Conservation (phyloP, 2,797 vertebrate species). For the Pangasius djambal region DNA sequence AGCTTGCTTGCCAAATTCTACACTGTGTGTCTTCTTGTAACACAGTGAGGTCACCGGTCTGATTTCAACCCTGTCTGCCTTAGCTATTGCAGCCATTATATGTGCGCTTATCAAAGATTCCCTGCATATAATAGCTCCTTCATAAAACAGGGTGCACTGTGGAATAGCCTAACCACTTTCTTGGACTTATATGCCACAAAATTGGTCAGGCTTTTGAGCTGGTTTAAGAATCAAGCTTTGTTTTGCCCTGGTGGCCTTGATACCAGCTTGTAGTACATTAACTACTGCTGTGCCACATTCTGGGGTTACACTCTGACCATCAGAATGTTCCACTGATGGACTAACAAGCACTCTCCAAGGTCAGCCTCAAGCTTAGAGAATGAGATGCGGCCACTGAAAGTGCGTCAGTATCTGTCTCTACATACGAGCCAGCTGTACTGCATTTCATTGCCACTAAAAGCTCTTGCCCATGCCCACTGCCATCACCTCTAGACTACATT, state of each 20-base stretch:
- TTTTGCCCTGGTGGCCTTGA: not conserved
- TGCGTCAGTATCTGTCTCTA: not conserved
- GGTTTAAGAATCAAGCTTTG: not conserved
- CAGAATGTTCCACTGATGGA: not conserved
- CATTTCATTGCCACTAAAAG: not conserved
- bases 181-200: not conserved
- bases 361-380: not conserved
- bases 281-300: not conserved
- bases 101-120: not conserved
- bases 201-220: not conserved
- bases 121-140: not conserved
- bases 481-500: conserved; percentile 1
- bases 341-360: not conserved
- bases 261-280: not conserved
- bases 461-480: not conserved
- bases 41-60: not conserved
- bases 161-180: not conserved
- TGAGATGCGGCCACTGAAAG: not conserved
- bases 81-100: not conserved
- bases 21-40: not conserved
- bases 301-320: not conserved
- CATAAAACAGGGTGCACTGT: not conserved
- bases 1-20: not conserved
- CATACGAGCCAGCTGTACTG: not conserved
- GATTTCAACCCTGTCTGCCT: not conserved